Percentiles rank a stretch among this genome's conserved stretches.
Evolutionary conservation across 2,888 invertebrate genomes (phyloP).

Genomic region (Caprella mutica): DNA sequence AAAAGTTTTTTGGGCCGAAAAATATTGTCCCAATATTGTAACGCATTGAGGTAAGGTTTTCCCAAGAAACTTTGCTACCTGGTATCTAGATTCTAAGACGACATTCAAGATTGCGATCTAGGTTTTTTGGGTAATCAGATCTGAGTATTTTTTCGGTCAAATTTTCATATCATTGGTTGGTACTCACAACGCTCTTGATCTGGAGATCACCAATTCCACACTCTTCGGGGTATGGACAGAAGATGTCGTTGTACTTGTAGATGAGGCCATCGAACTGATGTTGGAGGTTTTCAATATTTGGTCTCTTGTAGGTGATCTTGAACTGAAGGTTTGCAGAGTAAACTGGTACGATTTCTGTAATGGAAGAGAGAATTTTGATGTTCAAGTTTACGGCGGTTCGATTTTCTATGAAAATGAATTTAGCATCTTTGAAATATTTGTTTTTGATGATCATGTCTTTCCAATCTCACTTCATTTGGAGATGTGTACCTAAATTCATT

Average conservation of each 20-base stretch:
- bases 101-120: no score
- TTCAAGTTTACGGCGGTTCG: neutral
- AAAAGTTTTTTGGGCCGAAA: no score
- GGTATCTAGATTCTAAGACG: no score
- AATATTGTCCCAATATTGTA: no score
- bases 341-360: conserved; percentile 34
- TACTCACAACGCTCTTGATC: conserved; percentile 33
- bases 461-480: neutral
- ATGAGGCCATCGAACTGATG: conserved; percentile 35
- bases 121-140: no score
- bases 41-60: no score
- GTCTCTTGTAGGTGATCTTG: conserved; percentile 33
- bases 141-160: no score
- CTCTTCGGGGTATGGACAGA: conserved; percentile 35
- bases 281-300: conserved; percentile 32
- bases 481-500: neutral
- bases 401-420: neutral
- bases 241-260: conserved; percentile 35
- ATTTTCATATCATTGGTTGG: no score
- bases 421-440: neutral
- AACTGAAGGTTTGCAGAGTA: conserved; percentile 35
- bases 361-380: neutral
- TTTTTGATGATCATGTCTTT: neutral
- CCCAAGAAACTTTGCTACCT: no score
- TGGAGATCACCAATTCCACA: conserved; percentile 34